Conservation (phyloP, 1,140 invertebrate genomes). For the Homalodisca vitripennis region DNA sequence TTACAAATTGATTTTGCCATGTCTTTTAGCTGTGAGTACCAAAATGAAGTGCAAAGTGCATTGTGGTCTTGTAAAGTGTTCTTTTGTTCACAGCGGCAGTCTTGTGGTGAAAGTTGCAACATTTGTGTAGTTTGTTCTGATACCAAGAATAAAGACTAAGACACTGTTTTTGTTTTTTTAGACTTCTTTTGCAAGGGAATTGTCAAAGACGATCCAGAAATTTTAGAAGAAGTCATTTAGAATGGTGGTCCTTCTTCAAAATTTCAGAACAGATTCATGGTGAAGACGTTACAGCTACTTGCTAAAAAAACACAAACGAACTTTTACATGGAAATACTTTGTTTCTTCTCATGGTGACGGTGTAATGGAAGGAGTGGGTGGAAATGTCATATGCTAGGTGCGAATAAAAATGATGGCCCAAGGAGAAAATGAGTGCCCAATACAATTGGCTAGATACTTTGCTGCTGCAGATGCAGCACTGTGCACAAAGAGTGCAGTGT, state of each 20-base stretch:
- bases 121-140: slow-evolving; percentile 1
- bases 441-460: not conserved
- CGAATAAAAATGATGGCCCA: not conserved
- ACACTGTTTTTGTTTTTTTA: slow-evolving; percentile 10
- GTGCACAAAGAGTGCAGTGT: not conserved
- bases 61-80: slow-evolving; percentile 16
- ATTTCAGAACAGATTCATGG: slow-evolving; percentile 7
- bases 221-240: slow-evolving; percentile 11
- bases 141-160: slow-evolving; percentile 5
- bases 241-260: slow-evolving; percentile 5
- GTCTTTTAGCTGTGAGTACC: slow-evolving; percentile 16
- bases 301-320: not conserved
- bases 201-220: not conserved
- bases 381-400: not conserved
- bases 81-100: slow-evolving; percentile 11
- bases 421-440: not conserved
- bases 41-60: slow-evolving; percentile 16
- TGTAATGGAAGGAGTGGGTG: not conserved
- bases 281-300: not conserved
- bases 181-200: slow-evolving; percentile 5
- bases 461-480: not conserved
- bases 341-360: not conserved
- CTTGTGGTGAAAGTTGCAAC: not conserved
- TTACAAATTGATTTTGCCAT: slow-evolving; percentile 17
- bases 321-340: not conserved